phyloP scores from a whole-genome alignment of 2,797 vertebrate genomes.

The Sebastes minor region DNA sequence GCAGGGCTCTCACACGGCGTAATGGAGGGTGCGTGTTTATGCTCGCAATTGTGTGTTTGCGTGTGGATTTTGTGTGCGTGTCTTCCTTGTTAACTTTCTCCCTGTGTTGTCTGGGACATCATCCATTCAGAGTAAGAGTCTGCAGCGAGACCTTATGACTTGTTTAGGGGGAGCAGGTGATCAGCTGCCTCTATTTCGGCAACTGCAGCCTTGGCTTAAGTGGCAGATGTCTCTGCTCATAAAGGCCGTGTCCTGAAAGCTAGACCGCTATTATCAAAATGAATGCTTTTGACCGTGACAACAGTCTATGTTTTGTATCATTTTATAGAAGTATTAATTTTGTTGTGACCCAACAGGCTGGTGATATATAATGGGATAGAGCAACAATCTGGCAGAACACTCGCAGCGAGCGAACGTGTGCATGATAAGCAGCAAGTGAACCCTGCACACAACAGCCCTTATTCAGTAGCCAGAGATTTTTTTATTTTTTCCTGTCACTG shows the following conservation, averaged over 20 bases:
- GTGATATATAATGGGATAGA: neutral
- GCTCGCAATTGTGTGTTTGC: slow-evolving; percentile 1
- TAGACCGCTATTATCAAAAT: slow-evolving; percentile 7
- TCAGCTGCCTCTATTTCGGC: slow-evolving; percentile 16
- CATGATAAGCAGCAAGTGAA: slow-evolving; percentile 6
- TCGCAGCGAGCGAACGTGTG: neutral
- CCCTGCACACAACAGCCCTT: slow-evolving; percentile 1
- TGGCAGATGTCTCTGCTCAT: slow-evolving; percentile 22
- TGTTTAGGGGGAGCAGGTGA: slow-evolving; percentile 42
- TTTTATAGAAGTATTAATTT: slow-evolving; percentile 2
- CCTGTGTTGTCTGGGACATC: slow-evolving; percentile 27
- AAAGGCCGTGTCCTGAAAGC: slow-evolving; percentile 4
- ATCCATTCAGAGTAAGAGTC: slow-evolving; percentile 35
- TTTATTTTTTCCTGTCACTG: slow-evolving; percentile 3
- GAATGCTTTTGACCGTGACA: slow-evolving; percentile 5
- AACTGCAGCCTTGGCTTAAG: slow-evolving; percentile 22
- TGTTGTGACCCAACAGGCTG: neutral
- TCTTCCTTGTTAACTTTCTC: slow-evolving; percentile 51
- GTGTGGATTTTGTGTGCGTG: slow-evolving; percentile 32
- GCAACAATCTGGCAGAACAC: neutral
- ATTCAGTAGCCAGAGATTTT: neutral
- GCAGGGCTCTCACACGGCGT: slow-evolving; percentile 53
- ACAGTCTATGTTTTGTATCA: slow-evolving; percentile 7
- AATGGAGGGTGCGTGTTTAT: slow-evolving; percentile 51
- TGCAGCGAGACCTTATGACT: slow-evolving; percentile 40